Percentiles rank a stretch among this genome's conserved stretches.
These are phyloP conservation scores for Eremobia ochroleuca DNA, from an alignment of 2,888 invertebrate genomes.

Conservation along the genomic window DNA sequence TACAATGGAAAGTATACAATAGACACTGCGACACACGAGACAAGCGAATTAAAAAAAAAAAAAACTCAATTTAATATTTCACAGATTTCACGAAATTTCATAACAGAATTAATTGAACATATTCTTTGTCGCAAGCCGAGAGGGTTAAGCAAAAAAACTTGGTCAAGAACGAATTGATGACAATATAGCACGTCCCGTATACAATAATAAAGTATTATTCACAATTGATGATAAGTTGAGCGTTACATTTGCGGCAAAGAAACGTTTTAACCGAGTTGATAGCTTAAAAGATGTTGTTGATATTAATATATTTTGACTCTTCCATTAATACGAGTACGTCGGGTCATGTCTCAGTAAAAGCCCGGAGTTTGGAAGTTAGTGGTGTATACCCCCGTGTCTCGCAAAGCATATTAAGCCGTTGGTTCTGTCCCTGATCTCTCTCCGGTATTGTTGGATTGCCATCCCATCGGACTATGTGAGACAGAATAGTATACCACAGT, in stretches of 20 bases:
- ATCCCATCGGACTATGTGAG: neutral
- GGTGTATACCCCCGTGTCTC: neutral
- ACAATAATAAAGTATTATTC: constrained; percentile 21
- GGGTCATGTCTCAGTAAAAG: neutral
- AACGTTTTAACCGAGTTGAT: neutral
- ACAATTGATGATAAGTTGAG: constrained; percentile 3
- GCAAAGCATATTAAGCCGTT: neutral
- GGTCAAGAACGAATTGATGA: constrained; percentile 53
- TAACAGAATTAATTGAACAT: constrained; percentile 84
- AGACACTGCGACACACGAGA: constrained; percentile 77
- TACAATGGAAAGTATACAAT: constrained; percentile 80
- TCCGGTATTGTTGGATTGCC: neutral
- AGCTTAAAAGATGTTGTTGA: neutral
- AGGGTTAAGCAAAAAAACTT: constrained; percentile 80
- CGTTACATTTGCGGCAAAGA: constrained; percentile 10
- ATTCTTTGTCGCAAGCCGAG: constrained; percentile 80
- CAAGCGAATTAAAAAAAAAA: constrained; percentile 68
- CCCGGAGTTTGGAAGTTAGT: neutral
- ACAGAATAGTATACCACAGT: no score
- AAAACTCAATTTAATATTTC: constrained; percentile 87
- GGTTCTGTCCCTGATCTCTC: neutral
- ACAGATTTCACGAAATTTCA: constrained; percentile 87
- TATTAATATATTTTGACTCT: neutral
- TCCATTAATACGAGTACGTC: neutral
- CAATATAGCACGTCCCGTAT: constrained; percentile 50